phyloP scores from a whole-genome alignment of 2,113 vertebrate species.

The Leucoraja erinaceus region DNA sequence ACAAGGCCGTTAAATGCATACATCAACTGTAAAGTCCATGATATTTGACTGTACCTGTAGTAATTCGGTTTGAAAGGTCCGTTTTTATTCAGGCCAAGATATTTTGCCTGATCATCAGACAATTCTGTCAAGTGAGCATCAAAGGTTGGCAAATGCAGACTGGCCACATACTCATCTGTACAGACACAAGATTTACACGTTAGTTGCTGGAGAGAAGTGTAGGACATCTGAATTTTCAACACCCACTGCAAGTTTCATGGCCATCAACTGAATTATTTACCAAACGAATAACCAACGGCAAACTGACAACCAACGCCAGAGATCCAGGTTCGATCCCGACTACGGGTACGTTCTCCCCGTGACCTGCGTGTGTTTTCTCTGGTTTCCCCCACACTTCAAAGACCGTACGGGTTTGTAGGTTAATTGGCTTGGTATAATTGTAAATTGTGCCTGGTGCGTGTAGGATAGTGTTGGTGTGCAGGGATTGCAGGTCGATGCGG shows the following conservation, averaged over 20 bases:
- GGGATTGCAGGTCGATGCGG: too few relatives aligned
- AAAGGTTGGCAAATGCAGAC: conserved; percentile 72
- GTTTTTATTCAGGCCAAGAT: conserved; percentile 77
- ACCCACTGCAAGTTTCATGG: neutral
- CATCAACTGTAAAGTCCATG: neutral
- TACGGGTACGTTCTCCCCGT: too few relatives aligned
- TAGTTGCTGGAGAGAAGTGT: conserved; percentile 18
- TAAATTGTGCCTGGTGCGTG: too few relatives aligned
- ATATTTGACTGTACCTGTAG: conserved; percentile 59
- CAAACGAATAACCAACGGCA: too few relatives aligned
- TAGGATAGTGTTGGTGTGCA: too few relatives aligned
- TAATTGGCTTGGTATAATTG: too few relatives aligned
- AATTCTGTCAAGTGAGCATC: conserved; percentile 75
- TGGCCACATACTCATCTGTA: conserved; percentile 75
- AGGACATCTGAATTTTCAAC: neutral
- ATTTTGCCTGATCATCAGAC: conserved; percentile 73
- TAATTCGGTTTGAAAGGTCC: conserved; percentile 80
- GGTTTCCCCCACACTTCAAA: too few relatives aligned
- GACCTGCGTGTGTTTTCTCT: too few relatives aligned
- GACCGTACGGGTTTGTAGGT: too few relatives aligned
- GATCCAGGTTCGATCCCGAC: too few relatives aligned
- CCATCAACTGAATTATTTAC: neutral
- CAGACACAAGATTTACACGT: neutral
- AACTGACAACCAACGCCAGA: too few relatives aligned
- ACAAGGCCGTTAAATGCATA: neutral